Evolutionary conservation across 2,888 invertebrate species (phyloP).

Genomic region (Lucinisca nassula): DNA sequence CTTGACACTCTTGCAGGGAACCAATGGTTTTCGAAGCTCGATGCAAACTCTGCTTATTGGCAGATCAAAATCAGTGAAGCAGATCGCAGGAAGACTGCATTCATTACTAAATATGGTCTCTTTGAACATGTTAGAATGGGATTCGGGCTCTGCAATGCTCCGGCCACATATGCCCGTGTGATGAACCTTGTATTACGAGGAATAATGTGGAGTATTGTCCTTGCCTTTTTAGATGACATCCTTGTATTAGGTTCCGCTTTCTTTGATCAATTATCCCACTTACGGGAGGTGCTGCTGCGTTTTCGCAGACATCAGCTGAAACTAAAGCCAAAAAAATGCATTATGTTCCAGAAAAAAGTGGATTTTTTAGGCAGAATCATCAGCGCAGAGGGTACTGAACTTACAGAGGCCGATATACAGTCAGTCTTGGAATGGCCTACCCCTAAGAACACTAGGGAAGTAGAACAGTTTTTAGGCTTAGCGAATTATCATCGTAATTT

Average conservation of each 20-base stretch:
- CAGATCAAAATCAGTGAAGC: slow-evolving; percentile 38
- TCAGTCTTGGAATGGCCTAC: not conserved
- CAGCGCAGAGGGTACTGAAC: not conserved
- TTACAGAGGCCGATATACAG: not conserved
- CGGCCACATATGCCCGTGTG: not conserved
- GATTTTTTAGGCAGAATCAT: not conserved
- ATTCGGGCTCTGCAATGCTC: not conserved
- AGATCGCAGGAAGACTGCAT: slow-evolving; percentile 57
- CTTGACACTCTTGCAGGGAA: slow-evolving; percentile 52
- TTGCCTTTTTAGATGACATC: not conserved
- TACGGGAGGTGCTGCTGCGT: not conserved
- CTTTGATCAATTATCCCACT: not conserved
- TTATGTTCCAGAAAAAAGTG: not conserved
- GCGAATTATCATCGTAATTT: not conserved
- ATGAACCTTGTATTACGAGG: not conserved
- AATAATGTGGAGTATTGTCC: not conserved
- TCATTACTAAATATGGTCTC: not conserved
- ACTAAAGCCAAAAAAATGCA: not conserved
- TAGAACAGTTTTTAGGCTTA: not conserved
- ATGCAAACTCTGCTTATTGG: slow-evolving; percentile 62
- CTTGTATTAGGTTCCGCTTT: not conserved
- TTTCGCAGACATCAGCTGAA: not conserved
- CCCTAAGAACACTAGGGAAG: not conserved
- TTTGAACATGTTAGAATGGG: not conserved
- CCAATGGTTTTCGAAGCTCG: slow-evolving; percentile 53